Evolutionary conservation across 2,113 vertebrate species (phyloP).

Genomic region (Sisor rabdophorus): DNA sequence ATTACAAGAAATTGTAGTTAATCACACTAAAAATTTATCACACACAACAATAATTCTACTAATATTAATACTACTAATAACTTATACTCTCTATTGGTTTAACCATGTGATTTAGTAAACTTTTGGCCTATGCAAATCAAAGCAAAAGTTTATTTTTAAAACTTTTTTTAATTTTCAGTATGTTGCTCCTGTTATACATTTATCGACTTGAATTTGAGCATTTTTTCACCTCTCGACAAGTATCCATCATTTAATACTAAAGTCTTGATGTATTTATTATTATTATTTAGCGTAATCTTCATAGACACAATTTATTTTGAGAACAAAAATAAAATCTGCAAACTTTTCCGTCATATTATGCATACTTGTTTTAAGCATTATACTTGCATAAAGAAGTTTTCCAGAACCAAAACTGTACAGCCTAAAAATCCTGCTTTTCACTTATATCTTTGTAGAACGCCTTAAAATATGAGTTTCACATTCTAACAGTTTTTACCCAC

Average conservation of each 20-base stretch:
- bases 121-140: background rate
- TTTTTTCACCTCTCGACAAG: slow-evolving; percentile 74
- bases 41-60: background rate
- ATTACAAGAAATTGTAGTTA: background rate
- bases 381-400: background rate
- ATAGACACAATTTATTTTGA: background rate
- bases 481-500: background rate
- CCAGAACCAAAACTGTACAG: background rate
- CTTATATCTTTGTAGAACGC: no score
- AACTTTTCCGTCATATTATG: background rate
- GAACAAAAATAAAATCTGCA: background rate
- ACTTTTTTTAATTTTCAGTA: slow-evolving; percentile 42
- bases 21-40: background rate
- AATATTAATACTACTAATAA: no score
- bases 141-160: background rate
- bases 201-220: slow-evolving; percentile 66
- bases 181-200: slow-evolving; percentile 59
- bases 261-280: background rate
- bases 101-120: background rate
- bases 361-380: background rate
- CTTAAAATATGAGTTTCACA: no score
- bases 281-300: background rate
- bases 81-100: background rate
- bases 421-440: background rate
- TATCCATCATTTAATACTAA: slow-evolving; percentile 56